Conservation (phyloP, 2,888 invertebrate genomes). For the Rhagonycha fulva region DNA sequence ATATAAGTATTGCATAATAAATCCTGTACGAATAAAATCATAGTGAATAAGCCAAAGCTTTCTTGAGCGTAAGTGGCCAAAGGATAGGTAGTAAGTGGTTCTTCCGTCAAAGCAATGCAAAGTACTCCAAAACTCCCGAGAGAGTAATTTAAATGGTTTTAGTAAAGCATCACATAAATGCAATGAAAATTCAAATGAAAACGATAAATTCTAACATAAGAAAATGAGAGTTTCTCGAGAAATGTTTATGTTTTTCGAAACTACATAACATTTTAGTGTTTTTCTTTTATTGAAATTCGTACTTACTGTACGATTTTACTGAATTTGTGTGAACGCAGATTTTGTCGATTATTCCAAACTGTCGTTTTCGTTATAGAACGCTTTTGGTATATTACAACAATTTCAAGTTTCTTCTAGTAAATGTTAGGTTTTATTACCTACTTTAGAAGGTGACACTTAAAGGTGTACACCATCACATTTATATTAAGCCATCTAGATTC, state of each 20-base stretch:
- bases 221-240: not conserved
- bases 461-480: conserved; percentile 2
- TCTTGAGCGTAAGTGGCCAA: not conserved
- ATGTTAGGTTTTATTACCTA: not conserved
- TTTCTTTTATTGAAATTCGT: not conserved
- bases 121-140: not conserved
- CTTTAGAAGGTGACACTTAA: not conserved
- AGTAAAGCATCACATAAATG: not conserved
- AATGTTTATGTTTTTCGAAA: not conserved
- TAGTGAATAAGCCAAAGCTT: not conserved
- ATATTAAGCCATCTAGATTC: conserved; percentile 21
- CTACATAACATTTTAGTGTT: not conserved
- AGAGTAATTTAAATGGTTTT: not conserved
- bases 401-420: not conserved
- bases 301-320: not conserved
- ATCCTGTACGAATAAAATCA: too few species aligned
- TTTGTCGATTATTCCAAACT: not conserved
- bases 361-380: not conserved
- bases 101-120: not conserved
- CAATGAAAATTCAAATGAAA: not conserved
- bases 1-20: not conserved
- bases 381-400: not conserved
- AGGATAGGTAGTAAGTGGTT: not conserved
- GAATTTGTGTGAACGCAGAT: not conserved
- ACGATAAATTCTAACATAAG: not conserved